phyloP scores from a whole-genome alignment of 2,797 vertebrate species.

The Vipera ursinii region DNA sequence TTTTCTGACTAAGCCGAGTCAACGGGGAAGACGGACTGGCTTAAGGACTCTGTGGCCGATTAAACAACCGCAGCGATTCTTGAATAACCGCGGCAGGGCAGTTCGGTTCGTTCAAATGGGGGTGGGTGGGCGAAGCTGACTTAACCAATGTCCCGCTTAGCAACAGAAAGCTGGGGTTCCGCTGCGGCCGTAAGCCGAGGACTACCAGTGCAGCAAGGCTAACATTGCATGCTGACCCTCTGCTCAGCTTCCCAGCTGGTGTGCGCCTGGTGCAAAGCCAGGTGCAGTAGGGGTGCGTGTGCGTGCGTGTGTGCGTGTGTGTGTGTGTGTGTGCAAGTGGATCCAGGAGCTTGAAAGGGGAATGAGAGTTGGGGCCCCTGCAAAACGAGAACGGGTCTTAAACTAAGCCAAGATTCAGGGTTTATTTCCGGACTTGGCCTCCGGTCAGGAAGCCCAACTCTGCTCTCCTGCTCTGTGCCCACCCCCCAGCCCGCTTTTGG shows the following conservation, averaged over 20 bases:
- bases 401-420: neutral
- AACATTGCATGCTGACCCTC: neutral
- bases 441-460: too few relatives aligned
- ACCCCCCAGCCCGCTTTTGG: too few relatives aligned
- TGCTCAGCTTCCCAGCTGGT: neutral
- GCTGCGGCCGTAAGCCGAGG: neutral
- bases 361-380: too few relatives aligned
- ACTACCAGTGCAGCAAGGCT: neutral
- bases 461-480: too few relatives aligned
- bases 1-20: neutral
- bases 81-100: neutral
- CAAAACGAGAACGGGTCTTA: neutral
- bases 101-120: neutral
- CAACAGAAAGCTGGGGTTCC: neutral
- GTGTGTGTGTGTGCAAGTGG: neutral
- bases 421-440: neutral
- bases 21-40: neutral
- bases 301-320: too few relatives aligned
- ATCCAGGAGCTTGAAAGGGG: neutral
- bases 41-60: neutral
- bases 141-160: neutral
- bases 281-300: too few relatives aligned
- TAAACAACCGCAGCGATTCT: neutral
- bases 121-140: too few relatives aligned
- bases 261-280: neutral